phyloP scores from a whole-genome alignment of 2,888 invertebrate species.

The Glyphotaelius pellucidus region DNA sequence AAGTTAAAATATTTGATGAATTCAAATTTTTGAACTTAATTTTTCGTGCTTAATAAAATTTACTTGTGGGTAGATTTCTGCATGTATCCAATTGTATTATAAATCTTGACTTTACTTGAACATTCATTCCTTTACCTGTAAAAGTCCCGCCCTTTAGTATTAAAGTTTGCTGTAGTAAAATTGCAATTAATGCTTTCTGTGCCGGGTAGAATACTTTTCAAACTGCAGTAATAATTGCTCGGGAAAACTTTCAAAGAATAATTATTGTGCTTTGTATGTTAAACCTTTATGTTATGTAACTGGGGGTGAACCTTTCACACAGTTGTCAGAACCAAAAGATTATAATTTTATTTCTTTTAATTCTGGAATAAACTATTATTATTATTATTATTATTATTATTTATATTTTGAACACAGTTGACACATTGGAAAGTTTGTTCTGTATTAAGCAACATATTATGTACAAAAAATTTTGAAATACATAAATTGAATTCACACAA shows the following conservation, averaged over 20 bases:
- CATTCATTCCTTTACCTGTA: neutral
- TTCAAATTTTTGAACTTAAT: too few species aligned
- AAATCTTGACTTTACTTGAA: neutral
- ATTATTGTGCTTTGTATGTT: neutral
- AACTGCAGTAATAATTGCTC: neutral
- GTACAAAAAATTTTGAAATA: neutral
- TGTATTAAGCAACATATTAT: too few species aligned
- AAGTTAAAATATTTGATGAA: too few species aligned
- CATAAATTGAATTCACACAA: neutral
- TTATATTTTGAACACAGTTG: too few species aligned
- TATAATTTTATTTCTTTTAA: too few species aligned
- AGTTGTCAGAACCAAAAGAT: neutral
- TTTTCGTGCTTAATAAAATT: too few species aligned
- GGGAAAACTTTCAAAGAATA: neutral
- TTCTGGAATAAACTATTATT: too few species aligned
- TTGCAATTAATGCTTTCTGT: neutral
- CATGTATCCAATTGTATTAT: neutral
- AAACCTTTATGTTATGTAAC: neutral
- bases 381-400: too few species aligned
- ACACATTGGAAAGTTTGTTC: too few species aligned
- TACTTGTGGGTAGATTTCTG: neutral
- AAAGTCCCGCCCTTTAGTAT: neutral
- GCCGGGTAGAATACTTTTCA: neutral
- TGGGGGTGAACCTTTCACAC: neutral
- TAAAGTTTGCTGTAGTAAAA: neutral